Conservation (phyloP, 37 sponge, comb jelly and placozoan genomes). For the Axinella damicornis region DNA sequence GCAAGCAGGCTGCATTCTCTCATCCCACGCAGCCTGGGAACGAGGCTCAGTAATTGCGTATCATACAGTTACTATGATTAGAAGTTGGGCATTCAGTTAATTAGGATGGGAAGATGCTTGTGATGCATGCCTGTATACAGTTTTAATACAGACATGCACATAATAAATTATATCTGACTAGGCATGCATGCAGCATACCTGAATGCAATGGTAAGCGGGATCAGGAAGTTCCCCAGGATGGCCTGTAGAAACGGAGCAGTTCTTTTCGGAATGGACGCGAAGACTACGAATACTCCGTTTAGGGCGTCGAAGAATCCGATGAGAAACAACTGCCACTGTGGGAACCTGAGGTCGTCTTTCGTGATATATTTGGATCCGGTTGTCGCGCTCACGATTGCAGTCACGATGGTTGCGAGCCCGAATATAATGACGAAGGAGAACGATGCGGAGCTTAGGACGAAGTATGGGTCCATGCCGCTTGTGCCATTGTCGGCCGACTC, state of each 20-base stretch:
- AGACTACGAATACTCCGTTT: slow-evolving; percentile 77
- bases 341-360: slow-evolving; percentile 50
- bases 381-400: not conserved
- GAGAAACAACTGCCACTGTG: slow-evolving; percentile 69
- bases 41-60: no score
- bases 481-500: not conserved
- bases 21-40: no score
- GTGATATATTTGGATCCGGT: not conserved
- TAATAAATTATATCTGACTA: not conserved
- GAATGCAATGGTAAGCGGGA: slow-evolving; percentile 65
- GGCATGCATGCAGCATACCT: slow-evolving; percentile 14
- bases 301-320: slow-evolving; percentile 75
- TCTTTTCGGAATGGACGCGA: slow-evolving; percentile 50
- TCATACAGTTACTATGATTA: no score
- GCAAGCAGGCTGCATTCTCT: no score
- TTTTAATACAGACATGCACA: not conserved
- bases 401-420: slow-evolving; percentile 51
- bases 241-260: slow-evolving; percentile 80
- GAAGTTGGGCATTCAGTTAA: no score
- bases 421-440: slow-evolving; percentile 77
- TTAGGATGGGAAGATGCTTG: no score
- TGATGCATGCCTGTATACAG: no score
- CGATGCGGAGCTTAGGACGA: slow-evolving; percentile 69
- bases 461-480: slow-evolving; percentile 60
- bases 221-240: slow-evolving; percentile 69